Evolutionary conservation across 2,797 vertebrate species (phyloP), one percentile per base, ranked within the genome.

Genomic region (Chaunax sp.): DNA sequence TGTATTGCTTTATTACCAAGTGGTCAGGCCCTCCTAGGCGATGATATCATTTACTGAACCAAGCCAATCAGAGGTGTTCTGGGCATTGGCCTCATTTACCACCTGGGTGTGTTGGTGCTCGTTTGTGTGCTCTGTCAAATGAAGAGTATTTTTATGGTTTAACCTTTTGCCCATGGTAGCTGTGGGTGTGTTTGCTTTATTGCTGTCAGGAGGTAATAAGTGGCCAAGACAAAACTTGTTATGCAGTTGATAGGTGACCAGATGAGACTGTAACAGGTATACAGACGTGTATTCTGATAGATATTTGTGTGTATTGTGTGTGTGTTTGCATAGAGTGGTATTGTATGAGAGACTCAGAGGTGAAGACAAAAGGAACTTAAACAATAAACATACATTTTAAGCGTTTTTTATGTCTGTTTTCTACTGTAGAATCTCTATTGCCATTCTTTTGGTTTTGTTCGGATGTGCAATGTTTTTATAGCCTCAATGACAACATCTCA

Each of bases 21-120:
- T n/a, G 25, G 53, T 66, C 62, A 65, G 59, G 57, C 77, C 88
- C 88, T 80, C 80, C 77, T 78, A 44, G 28, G 12, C 44, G 8
- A 68, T 91, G 81, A 91, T 86, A 87, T 91, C 83, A 88, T 33
- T 54, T 0, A 0, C 59, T 58, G 41, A 30, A 40, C 61, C 28
- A 70, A 86, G 74, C 88, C 91, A 93, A 94, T 94, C 91, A 91
- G 85, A 33, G 25, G 47, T 57, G 3, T 61, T 25, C 72, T 78
- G 54, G 30, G 77, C 45, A 60, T 69, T 69, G 69, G 64, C 56
- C 62, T 63, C 56, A 16, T 89, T 88, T 87, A 85, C 55, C 37
- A 46, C 75, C 63, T 69, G 79, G 83, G 83, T 50, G 86, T 81
- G 77, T 63, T 58, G 33, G 25, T 37, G 38, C 38, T 60, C 16